A percentile compares a stretch with the other conserved stretches of the same genome.
phyloP scores from a whole-genome alignment of 2,797 vertebrate species.

The Hemibagrus guttatus region DNA sequence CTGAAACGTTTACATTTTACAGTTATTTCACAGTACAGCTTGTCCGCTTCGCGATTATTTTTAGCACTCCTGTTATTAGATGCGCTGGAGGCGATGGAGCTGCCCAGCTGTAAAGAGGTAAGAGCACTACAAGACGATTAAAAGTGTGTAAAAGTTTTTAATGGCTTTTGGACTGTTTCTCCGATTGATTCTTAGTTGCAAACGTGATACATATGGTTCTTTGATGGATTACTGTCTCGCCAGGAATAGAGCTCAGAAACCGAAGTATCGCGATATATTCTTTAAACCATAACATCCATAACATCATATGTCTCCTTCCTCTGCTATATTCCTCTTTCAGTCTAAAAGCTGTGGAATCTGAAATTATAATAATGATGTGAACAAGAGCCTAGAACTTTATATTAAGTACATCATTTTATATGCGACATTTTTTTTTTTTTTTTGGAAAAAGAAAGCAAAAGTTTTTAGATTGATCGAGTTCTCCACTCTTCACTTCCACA shows the following conservation, averaged over 20 bases:
- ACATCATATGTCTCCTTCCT: not conserved
- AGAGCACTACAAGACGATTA: conserved; percentile 45
- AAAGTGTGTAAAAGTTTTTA: too few relatives aligned
- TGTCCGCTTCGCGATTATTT: not conserved
- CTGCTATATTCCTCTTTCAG: not conserved
- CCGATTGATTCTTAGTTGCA: not conserved
- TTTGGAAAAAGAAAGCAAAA: not conserved
- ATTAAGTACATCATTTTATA: too few relatives aligned
- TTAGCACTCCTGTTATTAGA: conserved; percentile 55
- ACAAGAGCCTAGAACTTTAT: not conserved
- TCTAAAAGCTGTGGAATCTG: too few relatives aligned
- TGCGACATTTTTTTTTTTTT: not conserved
- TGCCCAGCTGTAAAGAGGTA: conserved; percentile 82
- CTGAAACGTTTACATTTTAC: not conserved
- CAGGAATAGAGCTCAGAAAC: not conserved
- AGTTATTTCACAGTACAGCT: not conserved
- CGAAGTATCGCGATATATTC: too few relatives aligned
- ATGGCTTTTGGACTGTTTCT: not conserved
- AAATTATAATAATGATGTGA: not conserved
- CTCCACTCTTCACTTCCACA: not conserved
- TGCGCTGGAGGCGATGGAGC: conserved; percentile 59
- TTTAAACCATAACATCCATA: not conserved
- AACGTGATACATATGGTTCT: not conserved
- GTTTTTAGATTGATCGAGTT: too few relatives aligned
- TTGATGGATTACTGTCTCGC: not conserved